Evolutionary conservation across 1,140 invertebrate genomes (phyloP), one percentile per base, ranked within the genome.

Genomic region (Arctopsyche grandis): DNA sequence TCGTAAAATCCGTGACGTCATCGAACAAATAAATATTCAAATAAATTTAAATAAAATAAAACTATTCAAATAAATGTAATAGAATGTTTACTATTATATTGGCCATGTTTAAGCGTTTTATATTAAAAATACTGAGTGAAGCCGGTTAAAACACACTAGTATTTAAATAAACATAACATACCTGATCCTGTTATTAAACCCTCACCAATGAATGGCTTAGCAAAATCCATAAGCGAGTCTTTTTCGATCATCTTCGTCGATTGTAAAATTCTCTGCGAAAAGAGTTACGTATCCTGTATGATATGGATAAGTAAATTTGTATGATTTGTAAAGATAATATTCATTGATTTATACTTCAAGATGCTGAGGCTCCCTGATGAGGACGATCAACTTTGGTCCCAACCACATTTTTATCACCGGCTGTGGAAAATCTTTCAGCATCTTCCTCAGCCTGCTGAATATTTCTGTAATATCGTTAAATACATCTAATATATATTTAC

Each of bases 181-280:
- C 78, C 78, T 21, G 29, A 48, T 63, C 78, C 78, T 0, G 69
- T 79, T 26, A 79, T 79, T 58, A 79, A 69, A 10, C 78, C 78
- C 16, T 79, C 70, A 7, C 78, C 78, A 10, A 79, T 48, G 63
- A 66, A 79, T 1, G 78, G 78, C 26, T 74, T 74, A 14, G 48
- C 52, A 5, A 75, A 69, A 19, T 63, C 71, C 70, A 79, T 43
- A 5, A 79, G 14, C 26, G 48, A 56, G 46, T 79, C 78, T 46
- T 79, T 79, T 44, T 79, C 52, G 19, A 79, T 29, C 71, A 79
- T 74, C 22, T 63, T 74, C 5, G 69, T 63, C 5, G 78, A 79
- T 66, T 79, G 69, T 12, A 74, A 74, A 24, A 79, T 75, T 79
- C 74, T 75, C 78, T 79, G 9, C n/a, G n/a, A n/a, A n/a, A n/a